Conservation (phyloP, 2,797 vertebrate species). For the Poecilia picta region DNA sequence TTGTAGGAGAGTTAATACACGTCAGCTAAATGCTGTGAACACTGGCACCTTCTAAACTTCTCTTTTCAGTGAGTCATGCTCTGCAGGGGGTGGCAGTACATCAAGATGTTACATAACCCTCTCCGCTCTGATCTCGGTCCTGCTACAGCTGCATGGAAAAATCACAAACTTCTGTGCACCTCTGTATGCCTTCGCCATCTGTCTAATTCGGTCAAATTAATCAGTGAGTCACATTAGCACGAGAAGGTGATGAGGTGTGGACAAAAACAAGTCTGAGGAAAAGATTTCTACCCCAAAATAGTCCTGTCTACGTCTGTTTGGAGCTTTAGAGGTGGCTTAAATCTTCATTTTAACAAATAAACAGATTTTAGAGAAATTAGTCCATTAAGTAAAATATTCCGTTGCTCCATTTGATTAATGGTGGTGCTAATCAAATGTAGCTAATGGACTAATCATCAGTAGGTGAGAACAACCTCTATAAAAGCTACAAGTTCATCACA, state of each 20-base stretch:
- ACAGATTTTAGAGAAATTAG: neutral
- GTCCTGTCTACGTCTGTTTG: slow-evolving; percentile 11
- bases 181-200: slow-evolving; percentile 32
- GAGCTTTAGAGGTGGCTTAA: slow-evolving; percentile 1
- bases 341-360: neutral
- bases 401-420: neutral
- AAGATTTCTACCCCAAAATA: slow-evolving; percentile 16
- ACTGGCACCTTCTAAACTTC: neutral
- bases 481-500: neutral
- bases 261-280: slow-evolving; percentile 6
- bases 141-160: slow-evolving; percentile 41
- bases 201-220: slow-evolving; percentile 30
- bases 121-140: slow-evolving; percentile 51
- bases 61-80: slow-evolving; percentile 53
- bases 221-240: slow-evolving; percentile 37
- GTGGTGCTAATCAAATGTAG: neutral
- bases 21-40: neutral
- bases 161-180: slow-evolving; percentile 29
- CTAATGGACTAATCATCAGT: neutral
- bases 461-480: neutral
- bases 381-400: neutral
- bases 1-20: neutral
- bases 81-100: slow-evolving; percentile 45
- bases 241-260: slow-evolving; percentile 25
- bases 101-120: slow-evolving; percentile 52